Conservation (phyloP, 2,113 vertebrate species). For the Patagioenas fasciata region DNA sequence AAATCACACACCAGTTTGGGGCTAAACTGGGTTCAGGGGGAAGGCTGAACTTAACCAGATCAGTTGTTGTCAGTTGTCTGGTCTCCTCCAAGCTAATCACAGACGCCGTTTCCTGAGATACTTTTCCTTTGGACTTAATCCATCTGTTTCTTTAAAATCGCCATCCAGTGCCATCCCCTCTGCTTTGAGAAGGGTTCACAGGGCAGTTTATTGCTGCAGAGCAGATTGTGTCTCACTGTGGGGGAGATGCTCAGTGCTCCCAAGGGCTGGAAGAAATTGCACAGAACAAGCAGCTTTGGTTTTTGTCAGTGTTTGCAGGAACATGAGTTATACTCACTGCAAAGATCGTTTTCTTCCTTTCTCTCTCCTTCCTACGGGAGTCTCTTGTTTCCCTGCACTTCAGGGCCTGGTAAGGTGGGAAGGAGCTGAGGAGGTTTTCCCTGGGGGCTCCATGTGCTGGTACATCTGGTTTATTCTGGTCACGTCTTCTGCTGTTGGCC, state of each 20-base stretch:
- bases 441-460: neutral
- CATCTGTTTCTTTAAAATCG: neutral
- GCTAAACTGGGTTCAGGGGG: neutral
- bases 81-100: neutral
- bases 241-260: neutral
- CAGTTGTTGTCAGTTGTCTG: neutral
- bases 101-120: neutral
- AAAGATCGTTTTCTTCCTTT: neutral
- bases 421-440: neutral
- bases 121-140: neutral
- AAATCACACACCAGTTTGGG: neutral
- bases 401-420: neutral
- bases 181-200: neutral
- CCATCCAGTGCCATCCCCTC: neutral
- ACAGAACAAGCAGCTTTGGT: neutral
- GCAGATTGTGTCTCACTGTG: neutral
- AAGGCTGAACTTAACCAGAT: neutral
- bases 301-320: neutral
- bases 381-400: neutral
- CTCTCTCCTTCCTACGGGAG: neutral
- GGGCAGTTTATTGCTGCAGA: neutral
- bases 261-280: neutral
- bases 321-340: neutral
- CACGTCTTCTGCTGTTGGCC: neutral
- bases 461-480: neutral